Percentiles rank a stretch among this genome's conserved stretches.
Evolutionary conservation across 2,797 vertebrate species (phyloP).

Genomic region (Typhlichthys subterraneus): DNA sequence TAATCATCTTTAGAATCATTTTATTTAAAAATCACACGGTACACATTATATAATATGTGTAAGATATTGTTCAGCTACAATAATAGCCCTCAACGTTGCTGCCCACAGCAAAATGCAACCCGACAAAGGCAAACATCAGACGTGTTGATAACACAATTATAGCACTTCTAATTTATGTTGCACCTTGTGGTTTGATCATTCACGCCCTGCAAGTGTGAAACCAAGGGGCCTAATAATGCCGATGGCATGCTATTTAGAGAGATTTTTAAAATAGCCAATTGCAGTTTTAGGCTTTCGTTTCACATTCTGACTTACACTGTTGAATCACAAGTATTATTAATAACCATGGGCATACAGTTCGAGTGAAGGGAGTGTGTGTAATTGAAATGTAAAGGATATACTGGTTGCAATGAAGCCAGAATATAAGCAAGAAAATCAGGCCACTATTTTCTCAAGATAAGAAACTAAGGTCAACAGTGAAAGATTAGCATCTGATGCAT

Average conservation of each 20-base stretch:
- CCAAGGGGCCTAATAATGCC: slow-evolving; percentile 1
- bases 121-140: too few species aligned
- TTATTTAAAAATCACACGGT: neutral
- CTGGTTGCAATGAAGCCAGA: slow-evolving; percentile 6
- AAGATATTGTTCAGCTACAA: slow-evolving; percentile 26
- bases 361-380: too few species aligned
- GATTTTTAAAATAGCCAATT: neutral
- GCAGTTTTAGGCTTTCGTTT: neutral
- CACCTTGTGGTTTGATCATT: too few species aligned
- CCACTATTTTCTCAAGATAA: slow-evolving; percentile 17
- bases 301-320: neutral
- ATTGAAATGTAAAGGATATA: slow-evolving; percentile 4
- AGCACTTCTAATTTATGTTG: too few species aligned
- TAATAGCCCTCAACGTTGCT: slow-evolving; percentile 11
- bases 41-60: slow-evolving; percentile 21
- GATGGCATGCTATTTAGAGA: neutral
- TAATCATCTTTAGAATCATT: neutral
- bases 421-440: neutral
- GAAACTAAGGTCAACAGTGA: slow-evolving; percentile 41
- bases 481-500: slow-evolving; percentile 22
- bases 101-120: too few species aligned
- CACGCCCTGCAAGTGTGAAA: neutral
- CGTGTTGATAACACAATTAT: too few species aligned
- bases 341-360: too few species aligned
- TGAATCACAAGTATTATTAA: too few species aligned